A percentile compares a stretch with the other conserved stretches of the same genome.
Evolutionary conservation across 35 echinoderm and acorn worm genomes (phyloP).

Genomic region (Stichopus chloronotus): DNA sequence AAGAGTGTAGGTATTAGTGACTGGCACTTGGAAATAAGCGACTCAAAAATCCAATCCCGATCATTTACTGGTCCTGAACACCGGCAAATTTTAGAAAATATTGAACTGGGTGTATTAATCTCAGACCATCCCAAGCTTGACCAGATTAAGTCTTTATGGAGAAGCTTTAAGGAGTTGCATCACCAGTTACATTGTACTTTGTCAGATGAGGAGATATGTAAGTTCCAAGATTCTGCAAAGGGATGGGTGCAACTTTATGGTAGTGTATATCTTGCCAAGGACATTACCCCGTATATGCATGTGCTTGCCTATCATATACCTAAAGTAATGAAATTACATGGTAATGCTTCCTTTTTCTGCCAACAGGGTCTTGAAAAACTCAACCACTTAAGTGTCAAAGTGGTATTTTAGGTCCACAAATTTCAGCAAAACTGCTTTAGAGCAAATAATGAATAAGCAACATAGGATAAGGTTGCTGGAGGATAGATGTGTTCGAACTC

Average conservation of each 20-base stretch:
- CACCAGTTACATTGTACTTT: background rate
- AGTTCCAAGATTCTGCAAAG: slow-evolving; percentile 18
- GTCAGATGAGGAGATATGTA: background rate
- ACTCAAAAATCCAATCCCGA: background rate
- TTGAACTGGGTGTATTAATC: slow-evolving; percentile 16
- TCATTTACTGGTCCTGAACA: slow-evolving; percentile 55
- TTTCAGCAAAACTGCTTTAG: slow-evolving; percentile 15
- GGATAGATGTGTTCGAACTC: slow-evolving; percentile 19
- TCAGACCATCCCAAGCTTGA: slow-evolving; percentile 51
- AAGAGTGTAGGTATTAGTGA: slow-evolving; percentile 1
- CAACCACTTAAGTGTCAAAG: slow-evolving; percentile 45
- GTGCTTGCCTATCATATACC: slow-evolving; percentile 73
- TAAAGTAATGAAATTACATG: slow-evolving; percentile 66
- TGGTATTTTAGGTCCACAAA: background rate
- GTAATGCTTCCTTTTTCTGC: slow-evolving; percentile 62
- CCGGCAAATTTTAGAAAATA: slow-evolving; percentile 25
- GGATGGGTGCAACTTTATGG: slow-evolving; percentile 60
- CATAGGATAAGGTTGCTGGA: slow-evolving; percentile 23
- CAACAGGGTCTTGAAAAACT: slow-evolving; percentile 80
- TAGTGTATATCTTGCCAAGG: slow-evolving; percentile 69
- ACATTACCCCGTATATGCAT: slow-evolving; percentile 83
- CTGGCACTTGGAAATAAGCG: background rate
- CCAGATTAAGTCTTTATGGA: background rate
- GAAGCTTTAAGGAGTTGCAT: slow-evolving; percentile 1
- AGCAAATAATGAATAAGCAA: slow-evolving; percentile 66